Percentiles rank a stretch among this genome's conserved stretches.
These are phyloP conservation scores for Paralichthys olivaceus DNA, from an alignment of 2,113 vertebrate species.

Conservation along the genomic window DNA sequence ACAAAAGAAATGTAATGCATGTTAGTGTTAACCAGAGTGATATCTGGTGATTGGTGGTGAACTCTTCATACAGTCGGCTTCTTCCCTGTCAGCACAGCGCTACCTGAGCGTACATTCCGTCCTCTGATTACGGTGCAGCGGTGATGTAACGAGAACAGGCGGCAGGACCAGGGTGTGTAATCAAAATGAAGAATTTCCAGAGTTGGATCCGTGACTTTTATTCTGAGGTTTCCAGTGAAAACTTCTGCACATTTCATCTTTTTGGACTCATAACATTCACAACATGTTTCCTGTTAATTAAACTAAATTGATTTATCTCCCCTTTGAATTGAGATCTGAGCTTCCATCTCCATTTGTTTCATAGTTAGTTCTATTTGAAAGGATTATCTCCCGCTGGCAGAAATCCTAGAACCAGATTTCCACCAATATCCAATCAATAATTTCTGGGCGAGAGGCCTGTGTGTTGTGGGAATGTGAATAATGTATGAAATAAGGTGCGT, in stretches of 20 bases:
- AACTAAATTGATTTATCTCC: conserved; percentile 9
- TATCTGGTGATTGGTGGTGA: too few species aligned
- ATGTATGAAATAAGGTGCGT: background rate
- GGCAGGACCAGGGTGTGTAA: background rate
- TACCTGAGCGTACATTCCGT: background rate
- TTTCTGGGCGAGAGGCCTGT: background rate
- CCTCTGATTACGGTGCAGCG: background rate
- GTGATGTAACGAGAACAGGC: background rate
- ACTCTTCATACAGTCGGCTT: too few species aligned
- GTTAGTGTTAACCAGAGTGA: too few species aligned
- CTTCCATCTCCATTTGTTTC: background rate
- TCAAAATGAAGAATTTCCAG: background rate
- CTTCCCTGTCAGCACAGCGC: background rate
- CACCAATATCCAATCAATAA: conserved; percentile 21
- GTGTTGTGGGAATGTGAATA: background rate
- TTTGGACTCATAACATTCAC: background rate
- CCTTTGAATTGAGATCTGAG: too few species aligned
- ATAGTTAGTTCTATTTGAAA: background rate
- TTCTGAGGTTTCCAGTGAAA: background rate
- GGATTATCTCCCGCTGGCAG: conserved; percentile 8
- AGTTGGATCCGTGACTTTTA: conserved; percentile 3
- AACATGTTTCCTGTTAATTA: background rate
- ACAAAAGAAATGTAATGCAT: too few species aligned
- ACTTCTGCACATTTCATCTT: too few species aligned
- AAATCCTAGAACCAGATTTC: conserved; percentile 7